These are phyloP conservation scores for Tachycineta bicolor DNA, from an alignment of 2,113 vertebrate genomes.

Conservation along the genomic window DNA sequence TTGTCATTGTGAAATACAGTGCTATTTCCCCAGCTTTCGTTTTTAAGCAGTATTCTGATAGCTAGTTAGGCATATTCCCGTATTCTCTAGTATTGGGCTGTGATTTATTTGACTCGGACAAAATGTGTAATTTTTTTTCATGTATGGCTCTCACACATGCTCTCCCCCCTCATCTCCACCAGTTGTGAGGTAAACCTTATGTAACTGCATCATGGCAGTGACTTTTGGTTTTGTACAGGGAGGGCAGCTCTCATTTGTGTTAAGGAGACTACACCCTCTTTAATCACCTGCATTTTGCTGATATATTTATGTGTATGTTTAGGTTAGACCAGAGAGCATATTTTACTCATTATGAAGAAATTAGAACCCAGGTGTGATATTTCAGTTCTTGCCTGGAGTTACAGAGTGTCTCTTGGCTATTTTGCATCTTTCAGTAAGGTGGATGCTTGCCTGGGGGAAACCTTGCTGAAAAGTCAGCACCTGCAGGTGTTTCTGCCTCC, in stretches of 20 bases:
- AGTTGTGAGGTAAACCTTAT: neutral
- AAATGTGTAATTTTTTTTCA: neutral
- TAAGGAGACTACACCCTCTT: neutral
- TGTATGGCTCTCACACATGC: rapidly evolving
- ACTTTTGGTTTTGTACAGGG: neutral
- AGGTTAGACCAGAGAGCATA: neutral
- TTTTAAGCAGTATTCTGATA: neutral
- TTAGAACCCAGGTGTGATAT: neutral
- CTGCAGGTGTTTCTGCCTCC: neutral
- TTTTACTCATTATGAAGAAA: neutral
- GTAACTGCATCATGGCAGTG: neutral
- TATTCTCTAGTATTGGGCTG: neutral
- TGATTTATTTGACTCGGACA: neutral
- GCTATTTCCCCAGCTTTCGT: neutral
- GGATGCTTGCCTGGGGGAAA: neutral
- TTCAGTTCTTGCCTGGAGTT: neutral
- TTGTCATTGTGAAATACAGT: neutral
- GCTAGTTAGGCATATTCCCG: neutral
- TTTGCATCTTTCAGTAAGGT: neutral
- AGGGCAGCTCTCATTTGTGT: neutral
- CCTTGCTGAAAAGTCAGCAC: neutral
- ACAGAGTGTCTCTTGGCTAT: neutral
- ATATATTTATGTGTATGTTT: neutral
- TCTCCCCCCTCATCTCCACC: neutral
- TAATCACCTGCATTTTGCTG: neutral